Percentiles rank a stretch among this genome's conserved stretches.
Evolutionary conservation across 2,113 vertebrate genomes (phyloP).

Genomic region (Coregonus clupeaformis): DNA sequence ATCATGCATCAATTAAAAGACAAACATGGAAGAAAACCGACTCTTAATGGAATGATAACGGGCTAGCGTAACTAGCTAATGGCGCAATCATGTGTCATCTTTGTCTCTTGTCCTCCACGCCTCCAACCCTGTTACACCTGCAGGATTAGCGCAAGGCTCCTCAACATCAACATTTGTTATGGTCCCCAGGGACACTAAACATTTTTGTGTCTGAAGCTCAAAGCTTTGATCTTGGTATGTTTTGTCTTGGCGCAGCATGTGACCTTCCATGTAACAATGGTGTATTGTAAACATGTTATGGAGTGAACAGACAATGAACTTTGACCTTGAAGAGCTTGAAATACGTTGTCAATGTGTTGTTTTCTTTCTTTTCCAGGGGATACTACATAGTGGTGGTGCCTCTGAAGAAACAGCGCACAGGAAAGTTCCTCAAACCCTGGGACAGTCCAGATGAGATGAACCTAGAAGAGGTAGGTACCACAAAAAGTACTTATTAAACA

Average conservation of each 20-base stretch:
- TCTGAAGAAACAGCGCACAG: slow-evolving; percentile 91
- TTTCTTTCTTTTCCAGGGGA: slow-evolving; percentile 72
- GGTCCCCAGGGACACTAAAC: background rate
- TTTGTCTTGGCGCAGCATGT: background rate
- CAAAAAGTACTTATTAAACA: background rate
- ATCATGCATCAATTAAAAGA: slow-evolving; percentile 34
- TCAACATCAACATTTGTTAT: too few relatives aligned
- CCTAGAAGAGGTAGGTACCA: slow-evolving; percentile 87
- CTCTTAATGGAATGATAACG: slow-evolving; percentile 30
- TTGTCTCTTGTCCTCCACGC: background rate
- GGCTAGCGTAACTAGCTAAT: slow-evolving; percentile 22
- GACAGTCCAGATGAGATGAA: slow-evolving; percentile 98
- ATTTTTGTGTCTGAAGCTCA: background rate
- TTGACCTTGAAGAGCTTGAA: background rate
- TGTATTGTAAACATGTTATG: background rate
- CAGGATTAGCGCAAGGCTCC: background rate
- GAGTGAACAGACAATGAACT: background rate
- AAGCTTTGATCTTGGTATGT: background rate
- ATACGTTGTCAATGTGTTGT: background rate
- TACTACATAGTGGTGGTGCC: slow-evolving; percentile 98
- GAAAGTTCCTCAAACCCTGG: slow-evolving; percentile 95
- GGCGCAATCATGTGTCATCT: slow-evolving; percentile 16
- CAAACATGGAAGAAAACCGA: slow-evolving; percentile 23
- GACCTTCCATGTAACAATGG: background rate
- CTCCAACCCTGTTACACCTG: background rate